Percentiles rank a stretch among this genome's conserved stretches.
These are phyloP conservation scores for Strix aluco DNA, from an alignment of 2,113 vertebrate species.

Conservation along the genomic window DNA sequence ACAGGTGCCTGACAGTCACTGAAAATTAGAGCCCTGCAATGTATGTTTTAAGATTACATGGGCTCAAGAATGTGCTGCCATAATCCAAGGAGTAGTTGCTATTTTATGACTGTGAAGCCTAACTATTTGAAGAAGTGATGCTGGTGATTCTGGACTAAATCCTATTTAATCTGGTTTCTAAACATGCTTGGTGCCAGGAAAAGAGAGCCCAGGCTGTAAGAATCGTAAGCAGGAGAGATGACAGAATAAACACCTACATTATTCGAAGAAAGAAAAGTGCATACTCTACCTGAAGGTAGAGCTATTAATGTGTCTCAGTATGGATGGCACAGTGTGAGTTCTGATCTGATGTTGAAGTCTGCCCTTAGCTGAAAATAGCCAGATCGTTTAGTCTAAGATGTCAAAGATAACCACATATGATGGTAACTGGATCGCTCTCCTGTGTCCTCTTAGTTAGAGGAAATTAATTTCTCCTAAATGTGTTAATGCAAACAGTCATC, in stretches of 20 bases:
- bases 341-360: not conserved
- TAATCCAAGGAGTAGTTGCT: slow-evolving; percentile 27
- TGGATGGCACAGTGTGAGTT: not conserved
- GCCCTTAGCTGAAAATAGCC: not conserved
- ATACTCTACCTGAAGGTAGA: not conserved
- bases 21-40: not conserved
- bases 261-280: not conserved
- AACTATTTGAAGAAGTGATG: slow-evolving; percentile 44
- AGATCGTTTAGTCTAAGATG: not conserved
- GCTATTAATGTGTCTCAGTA: not conserved
- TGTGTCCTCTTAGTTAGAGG: not conserved
- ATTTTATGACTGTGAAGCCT: slow-evolving; percentile 27
- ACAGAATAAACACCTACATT: not conserved
- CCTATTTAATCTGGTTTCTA: not conserved
- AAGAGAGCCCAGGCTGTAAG: not conserved
- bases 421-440: not conserved
- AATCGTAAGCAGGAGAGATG: not conserved
- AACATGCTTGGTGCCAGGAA: not conserved
- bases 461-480: not conserved
- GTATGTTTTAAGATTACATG: slow-evolving; percentile 30
- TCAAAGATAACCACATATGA: not conserved
- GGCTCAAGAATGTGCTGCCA: not conserved
- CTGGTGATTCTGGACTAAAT: slow-evolving; percentile 12
- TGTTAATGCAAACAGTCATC: not conserved
- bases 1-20: not conserved